Conservation (phyloP, 23 tunicate species). For the Diplosoma virens region DNA sequence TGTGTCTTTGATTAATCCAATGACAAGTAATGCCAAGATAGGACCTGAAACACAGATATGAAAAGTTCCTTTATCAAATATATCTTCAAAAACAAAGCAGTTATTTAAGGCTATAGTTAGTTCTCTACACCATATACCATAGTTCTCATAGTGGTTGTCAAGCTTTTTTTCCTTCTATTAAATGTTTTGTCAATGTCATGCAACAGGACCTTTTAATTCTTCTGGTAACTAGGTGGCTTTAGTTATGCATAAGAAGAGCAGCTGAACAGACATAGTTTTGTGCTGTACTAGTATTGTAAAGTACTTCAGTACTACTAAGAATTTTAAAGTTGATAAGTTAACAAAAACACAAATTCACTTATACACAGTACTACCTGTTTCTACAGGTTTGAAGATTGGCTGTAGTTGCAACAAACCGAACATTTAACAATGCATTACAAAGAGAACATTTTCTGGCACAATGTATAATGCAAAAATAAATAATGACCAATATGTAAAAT, state of each 20-base stretch:
- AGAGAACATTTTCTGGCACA: background rate
- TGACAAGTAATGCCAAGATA: conserved; percentile 26
- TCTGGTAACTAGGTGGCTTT: background rate
- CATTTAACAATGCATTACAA: background rate
- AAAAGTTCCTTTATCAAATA: too few relatives aligned
- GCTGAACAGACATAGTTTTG: background rate
- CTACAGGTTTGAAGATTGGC: conserved; percentile 10
- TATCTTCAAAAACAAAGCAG: too few relatives aligned
- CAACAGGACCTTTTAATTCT: too few relatives aligned
- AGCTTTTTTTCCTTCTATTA: too few relatives aligned
- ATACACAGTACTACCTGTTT: background rate
- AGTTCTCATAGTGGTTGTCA: too few relatives aligned
- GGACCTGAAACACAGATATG: conserved; percentile 1
- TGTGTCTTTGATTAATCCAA: conserved; percentile 15
- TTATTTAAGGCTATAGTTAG: too few relatives aligned
- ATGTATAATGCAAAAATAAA: background rate
- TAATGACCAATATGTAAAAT: too few relatives aligned
- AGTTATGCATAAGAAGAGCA: background rate
- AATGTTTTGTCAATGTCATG: background rate
- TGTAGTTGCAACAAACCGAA: conserved; percentile 5
- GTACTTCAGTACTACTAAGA: background rate
- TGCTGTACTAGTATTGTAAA: background rate
- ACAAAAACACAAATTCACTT: background rate
- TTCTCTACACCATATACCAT: too few relatives aligned
- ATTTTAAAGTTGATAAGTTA: background rate